phyloP scores from a whole-genome alignment of 1,140 invertebrate species.

The Phortica variegata region DNA sequence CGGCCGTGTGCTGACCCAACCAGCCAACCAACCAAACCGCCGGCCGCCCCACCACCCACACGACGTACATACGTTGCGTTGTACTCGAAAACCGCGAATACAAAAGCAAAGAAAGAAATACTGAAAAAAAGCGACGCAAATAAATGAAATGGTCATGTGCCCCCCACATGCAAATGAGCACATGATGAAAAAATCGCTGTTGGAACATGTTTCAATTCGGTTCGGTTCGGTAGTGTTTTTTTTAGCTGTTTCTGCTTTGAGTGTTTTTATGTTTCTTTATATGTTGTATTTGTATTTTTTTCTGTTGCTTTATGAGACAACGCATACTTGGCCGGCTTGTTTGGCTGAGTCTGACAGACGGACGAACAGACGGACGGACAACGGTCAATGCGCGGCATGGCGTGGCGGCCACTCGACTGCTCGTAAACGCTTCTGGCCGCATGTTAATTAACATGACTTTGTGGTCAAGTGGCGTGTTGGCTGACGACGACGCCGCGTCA shows the following conservation, averaged over 20 bases:
- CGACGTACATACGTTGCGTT: too few relatives aligned
- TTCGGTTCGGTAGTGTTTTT: constrained; percentile 13
- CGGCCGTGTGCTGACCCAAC: too few relatives aligned
- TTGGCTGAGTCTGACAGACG: background rate
- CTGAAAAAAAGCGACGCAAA: too few relatives aligned
- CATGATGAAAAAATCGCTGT: constrained; percentile 7
- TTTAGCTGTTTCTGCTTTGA: background rate
- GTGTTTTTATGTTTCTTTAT: constrained; percentile 13
- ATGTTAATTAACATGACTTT: constrained; percentile 54
- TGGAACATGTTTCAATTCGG: constrained; percentile 5
- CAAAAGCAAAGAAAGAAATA: too few relatives aligned
- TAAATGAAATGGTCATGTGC: too few relatives aligned
- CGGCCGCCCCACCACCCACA: too few relatives aligned
- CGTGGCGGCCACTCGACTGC: background rate
- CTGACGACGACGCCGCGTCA: too few relatives aligned
- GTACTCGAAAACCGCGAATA: too few relatives aligned
- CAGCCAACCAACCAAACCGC: too few relatives aligned
- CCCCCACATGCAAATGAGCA: constrained; percentile 3
- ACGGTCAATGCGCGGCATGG: too few relatives aligned
- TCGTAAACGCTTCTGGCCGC: constrained; percentile 17
- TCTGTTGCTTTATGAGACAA: constrained; percentile 16
- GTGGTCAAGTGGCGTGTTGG: constrained; percentile 29
- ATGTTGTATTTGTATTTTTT: constrained; percentile 24
- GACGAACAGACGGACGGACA: too few relatives aligned
- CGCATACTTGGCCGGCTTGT: background rate